Evolutionary conservation across 2,797 vertebrate genomes (phyloP).

Genomic region (Artibeus lituratus): DNA sequence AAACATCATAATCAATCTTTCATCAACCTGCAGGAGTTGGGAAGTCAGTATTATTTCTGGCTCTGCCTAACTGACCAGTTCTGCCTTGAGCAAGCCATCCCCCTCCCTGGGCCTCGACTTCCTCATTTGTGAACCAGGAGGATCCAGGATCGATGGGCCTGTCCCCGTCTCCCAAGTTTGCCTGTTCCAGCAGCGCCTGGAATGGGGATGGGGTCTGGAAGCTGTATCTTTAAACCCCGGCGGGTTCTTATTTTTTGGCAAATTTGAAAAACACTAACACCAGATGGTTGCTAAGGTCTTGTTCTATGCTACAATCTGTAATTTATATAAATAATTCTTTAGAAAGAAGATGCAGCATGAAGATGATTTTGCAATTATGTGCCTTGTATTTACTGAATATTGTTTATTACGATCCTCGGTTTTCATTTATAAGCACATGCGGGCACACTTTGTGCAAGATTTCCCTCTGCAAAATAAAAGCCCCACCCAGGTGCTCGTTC

Average conservation of each 20-base stretch:
- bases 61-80: conserved; percentile 21
- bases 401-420: not conserved
- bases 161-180: not conserved
- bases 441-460: not conserved
- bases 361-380: not conserved
- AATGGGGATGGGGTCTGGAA: not conserved
- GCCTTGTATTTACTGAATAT: not conserved
- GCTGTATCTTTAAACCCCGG: not conserved
- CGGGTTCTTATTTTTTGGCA: not conserved
- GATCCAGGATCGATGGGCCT: not conserved
- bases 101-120: not conserved
- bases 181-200: not conserved
- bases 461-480: not conserved
- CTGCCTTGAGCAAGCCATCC: not conserved
- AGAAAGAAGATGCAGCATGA: not conserved
- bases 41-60: not conserved
- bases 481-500: not conserved
- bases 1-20: not conserved
- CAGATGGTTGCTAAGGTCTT: not conserved
- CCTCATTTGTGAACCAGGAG: not conserved
- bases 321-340: not conserved
- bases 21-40: not conserved
- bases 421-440: not conserved
- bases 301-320: not conserved
- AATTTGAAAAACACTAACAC: not conserved